phyloP scores from a whole-genome alignment of 2,888 invertebrate species.

The Pachymerium ferrugineum region DNA sequence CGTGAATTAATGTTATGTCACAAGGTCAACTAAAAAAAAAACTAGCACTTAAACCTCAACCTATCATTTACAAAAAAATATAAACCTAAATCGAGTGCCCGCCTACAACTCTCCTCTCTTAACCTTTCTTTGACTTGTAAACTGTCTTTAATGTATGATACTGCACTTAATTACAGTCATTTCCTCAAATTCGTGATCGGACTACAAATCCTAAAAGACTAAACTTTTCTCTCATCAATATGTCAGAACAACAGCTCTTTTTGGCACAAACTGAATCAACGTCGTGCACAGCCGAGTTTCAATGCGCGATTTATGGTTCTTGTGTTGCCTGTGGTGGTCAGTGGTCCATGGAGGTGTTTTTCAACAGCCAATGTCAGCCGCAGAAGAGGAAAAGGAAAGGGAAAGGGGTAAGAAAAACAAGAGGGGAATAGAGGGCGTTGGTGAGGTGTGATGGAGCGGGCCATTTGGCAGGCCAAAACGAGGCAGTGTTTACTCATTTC shows the following conservation, averaged over 20 bases:
- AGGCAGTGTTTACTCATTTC: neutral
- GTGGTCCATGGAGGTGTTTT: neutral
- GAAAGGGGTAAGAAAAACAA: neutral
- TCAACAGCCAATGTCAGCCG: neutral
- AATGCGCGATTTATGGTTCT: neutral
- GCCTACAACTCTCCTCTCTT: neutral
- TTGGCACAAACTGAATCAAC: neutral
- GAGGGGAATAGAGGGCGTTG: neutral
- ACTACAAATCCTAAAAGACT: neutral
- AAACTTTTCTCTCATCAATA: neutral
- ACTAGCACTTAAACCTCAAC: neutral
- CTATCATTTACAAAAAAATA: neutral
- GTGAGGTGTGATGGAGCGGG: neutral
- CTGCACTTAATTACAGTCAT: constrained; percentile 2
- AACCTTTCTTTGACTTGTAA: neutral
- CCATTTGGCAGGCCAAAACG: neutral
- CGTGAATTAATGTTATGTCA: neutral
- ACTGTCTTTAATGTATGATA: neutral
- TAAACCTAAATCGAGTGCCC: neutral
- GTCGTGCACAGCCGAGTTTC: neutral
- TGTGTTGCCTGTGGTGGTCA: neutral
- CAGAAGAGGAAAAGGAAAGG: neutral
- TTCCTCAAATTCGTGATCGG: neutral
- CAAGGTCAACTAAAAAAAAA: neutral
- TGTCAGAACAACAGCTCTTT: neutral